Conservation (phyloP, 2,888 invertebrate genomes). For the Sinopyrophorus schimmeli region DNA sequence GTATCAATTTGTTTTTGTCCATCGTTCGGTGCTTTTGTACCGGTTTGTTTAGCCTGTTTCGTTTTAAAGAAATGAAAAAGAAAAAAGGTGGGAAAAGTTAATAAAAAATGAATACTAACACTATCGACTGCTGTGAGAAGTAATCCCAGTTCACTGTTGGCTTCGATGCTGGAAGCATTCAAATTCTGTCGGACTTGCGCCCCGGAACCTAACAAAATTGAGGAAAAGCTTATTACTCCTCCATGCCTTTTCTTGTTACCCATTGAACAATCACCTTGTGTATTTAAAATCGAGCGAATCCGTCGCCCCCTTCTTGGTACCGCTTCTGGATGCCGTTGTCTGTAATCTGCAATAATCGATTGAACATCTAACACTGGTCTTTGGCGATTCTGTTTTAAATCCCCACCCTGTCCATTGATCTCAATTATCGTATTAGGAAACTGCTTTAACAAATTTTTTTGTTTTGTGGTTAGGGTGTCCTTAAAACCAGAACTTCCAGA, state of each 20-base stretch:
- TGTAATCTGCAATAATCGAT: conserved; percentile 79
- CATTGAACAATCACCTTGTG: conserved; percentile 39
- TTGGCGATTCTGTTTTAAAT: conserved; percentile 63
- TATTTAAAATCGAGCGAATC: conserved; percentile 60
- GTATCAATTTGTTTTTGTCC: conserved; percentile 54
- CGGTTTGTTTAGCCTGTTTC: conserved; percentile 46
- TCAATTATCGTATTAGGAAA: conserved; percentile 52
- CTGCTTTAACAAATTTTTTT: conserved; percentile 31
- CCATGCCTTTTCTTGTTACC: conserved; percentile 44
- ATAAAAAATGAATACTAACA: conserved; percentile 42
- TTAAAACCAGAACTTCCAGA: conserved; percentile 31
- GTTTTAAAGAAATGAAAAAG: conserved; percentile 11
- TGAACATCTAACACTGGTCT: conserved; percentile 81
- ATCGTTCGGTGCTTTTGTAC: conserved; percentile 58
- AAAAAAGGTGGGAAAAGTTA: neutral
- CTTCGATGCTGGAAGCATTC: conserved; percentile 41
- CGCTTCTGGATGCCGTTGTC: conserved; percentile 74
- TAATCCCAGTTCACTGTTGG: conserved; percentile 48
- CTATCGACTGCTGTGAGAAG: conserved; percentile 48
- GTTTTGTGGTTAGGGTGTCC: conserved; percentile 20
- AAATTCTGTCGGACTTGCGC: conserved; percentile 51
- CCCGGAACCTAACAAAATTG: conserved; percentile 56
- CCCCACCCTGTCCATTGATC: conserved; percentile 63
- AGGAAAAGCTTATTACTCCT: conserved; percentile 49
- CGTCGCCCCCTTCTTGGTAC: conserved; percentile 70